Conservation (phyloP, 2,797 vertebrate genomes). For the Sarcophilus harrisii region DNA sequence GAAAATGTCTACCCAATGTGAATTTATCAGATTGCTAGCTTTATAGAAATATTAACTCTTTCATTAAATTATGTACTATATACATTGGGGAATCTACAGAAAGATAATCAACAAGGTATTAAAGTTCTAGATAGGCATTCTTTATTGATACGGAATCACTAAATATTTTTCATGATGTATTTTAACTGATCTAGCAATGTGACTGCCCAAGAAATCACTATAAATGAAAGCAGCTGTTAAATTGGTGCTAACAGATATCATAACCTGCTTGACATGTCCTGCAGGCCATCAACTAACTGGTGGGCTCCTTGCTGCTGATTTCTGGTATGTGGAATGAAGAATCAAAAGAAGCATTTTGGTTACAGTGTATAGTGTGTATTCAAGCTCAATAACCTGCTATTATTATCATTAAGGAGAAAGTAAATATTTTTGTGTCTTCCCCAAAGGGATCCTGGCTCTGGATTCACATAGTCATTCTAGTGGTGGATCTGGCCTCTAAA, state of each 20-base stretch:
- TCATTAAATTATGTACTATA: slow-evolving; percentile 57
- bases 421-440: neutral
- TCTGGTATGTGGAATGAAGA: slow-evolving; percentile 35
- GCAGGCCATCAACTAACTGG: slow-evolving; percentile 30
- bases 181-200: slow-evolving; percentile 54
- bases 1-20: slow-evolving; percentile 45
- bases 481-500: neutral
- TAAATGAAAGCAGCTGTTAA: slow-evolving; percentile 66
- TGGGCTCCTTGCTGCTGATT: neutral
- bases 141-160: slow-evolving; percentile 38
- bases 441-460: neutral
- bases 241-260: slow-evolving; percentile 25
- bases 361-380: neutral
- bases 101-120: slow-evolving; percentile 60
- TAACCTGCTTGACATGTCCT: neutral
- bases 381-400: neutral
- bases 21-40: slow-evolving; percentile 57
- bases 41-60: slow-evolving; percentile 64
- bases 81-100: slow-evolving; percentile 30
- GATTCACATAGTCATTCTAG: neutral
- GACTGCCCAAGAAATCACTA: slow-evolving; percentile 51
- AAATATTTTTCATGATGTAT: slow-evolving; percentile 35
- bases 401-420: neutral
- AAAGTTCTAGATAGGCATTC: slow-evolving; percentile 63
- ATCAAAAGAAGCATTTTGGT: slow-evolving; percentile 2